phyloP scores from a whole-genome alignment of 2,888 invertebrate genomes.

The Folsomia candida region DNA sequence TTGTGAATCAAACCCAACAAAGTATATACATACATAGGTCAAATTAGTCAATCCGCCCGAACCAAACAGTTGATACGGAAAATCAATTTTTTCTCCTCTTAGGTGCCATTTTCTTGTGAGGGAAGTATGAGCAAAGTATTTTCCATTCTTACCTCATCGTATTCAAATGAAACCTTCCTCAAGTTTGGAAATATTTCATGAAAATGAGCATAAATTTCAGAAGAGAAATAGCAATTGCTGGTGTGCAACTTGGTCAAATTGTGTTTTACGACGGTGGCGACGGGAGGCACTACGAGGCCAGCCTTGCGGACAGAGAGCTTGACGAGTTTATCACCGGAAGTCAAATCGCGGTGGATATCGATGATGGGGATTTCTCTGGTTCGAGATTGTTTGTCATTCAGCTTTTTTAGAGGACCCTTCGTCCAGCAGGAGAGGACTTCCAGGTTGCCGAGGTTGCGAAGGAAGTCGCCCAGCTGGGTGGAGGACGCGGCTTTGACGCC shows the following conservation, averaged over 20 bases:
- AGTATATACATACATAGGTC: too few relatives aligned
- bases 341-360: not conserved
- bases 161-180: not conserved
- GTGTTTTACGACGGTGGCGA: not conserved
- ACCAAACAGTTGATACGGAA: too few relatives aligned
- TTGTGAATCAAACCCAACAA: too few relatives aligned
- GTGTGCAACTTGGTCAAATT: not conserved
- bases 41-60: too few relatives aligned
- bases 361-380: not conserved
- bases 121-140: too few relatives aligned
- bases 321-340: not conserved
- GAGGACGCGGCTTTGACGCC: not conserved
- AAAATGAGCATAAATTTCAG: not conserved
- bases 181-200: not conserved
- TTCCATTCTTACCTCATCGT: too few relatives aligned
- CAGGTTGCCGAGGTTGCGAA: not conserved
- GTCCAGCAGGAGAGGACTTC: not conserved
- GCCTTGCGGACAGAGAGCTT: not conserved
- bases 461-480: not conserved
- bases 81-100: too few relatives aligned
- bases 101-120: not conserved
- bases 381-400: too few relatives aligned
- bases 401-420: not conserved
- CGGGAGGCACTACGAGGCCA: not conserved
- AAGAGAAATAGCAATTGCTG: not conserved